Evolutionary conservation across 2,113 vertebrate species (phyloP), one percentile per base, ranked within the genome.

Genomic region (Ammodytes marinus): DNA sequence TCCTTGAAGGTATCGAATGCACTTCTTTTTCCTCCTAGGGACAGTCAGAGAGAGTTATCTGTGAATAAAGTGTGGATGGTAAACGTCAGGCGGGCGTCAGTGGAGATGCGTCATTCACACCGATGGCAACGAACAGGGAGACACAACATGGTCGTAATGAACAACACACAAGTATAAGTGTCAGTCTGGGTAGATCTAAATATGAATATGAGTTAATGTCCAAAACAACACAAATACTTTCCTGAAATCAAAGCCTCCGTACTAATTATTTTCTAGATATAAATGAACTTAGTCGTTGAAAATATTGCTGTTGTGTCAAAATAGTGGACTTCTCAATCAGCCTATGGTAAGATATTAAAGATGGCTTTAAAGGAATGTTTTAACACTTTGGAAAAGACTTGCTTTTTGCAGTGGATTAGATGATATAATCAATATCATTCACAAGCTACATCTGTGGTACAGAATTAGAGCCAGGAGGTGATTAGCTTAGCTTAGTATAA

Each of bases 11-110:
- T 97, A 99, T 96, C 98, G 97, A 98, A 98, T 96, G 96, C 98
- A 99, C 96, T 99, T 99, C 97, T 99, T 99, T 97, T 99, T 99
- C 97, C 98, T 97, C 98, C 98, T 99, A 96, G 93, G 96, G 95
- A 98, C 95, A 98, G 97, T 96, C 96, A 95, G 91, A 98, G 96
- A 98, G 96, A 98, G 95, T 96, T 95, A 94, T 95, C 96, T 96
- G 97, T 99, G 96, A 98, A 97, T 93, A 95, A 95, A 95, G 95
- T 94, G 95, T 91, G 96, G 95, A 96, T 93, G 93, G 90, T 93
- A 67, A 92, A 92, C 53, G 96, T 96, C 96, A 96, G 27, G 86
- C 92, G 89, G 91, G 83, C 81, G 80, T 86, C 79, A 86, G 77
- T 86, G 76, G 47, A 77, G 83, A 84, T 85, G 88, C 79, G 77